Percentiles rank a stretch among this genome's conserved stretches.
phyloP scores from a whole-genome alignment of 92 coral and sea anemone genomes.

The Isaurus tuberculatus region DNA sequence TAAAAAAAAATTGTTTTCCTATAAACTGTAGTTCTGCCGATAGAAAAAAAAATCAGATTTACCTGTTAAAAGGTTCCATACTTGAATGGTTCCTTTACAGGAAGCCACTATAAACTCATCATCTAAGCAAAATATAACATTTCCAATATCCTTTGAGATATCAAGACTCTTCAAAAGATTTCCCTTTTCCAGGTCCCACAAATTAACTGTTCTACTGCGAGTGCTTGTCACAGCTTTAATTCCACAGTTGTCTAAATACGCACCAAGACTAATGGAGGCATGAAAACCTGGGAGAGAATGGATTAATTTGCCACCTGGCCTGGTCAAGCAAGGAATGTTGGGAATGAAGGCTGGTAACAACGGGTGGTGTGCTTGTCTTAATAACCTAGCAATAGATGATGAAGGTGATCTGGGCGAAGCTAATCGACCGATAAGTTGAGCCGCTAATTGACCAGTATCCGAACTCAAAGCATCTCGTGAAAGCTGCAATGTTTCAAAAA shows the following conservation, averaged over 20 bases:
- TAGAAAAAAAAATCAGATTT: neutral
- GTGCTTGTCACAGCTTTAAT: slow-evolving; percentile 85
- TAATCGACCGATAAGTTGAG: slow-evolving; percentile 97
- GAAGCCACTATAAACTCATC: slow-evolving; percentile 86
- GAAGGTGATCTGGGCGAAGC: slow-evolving; percentile 88
- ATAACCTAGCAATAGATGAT: slow-evolving; percentile 81
- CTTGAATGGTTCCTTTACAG: slow-evolving; percentile 74
- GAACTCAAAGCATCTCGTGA: slow-evolving; percentile 91
- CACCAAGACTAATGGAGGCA: slow-evolving; percentile 73
- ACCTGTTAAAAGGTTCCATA: slow-evolving; percentile 87
- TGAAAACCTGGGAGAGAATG: slow-evolving; percentile 88
- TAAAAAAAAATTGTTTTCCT: neutral
- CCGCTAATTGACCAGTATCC: slow-evolving; percentile 87
- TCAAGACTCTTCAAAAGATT: slow-evolving; percentile 72
- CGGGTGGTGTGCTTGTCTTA: slow-evolving; percentile 94
- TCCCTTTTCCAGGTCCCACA: slow-evolving; percentile 91
- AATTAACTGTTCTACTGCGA: slow-evolving; percentile 71
- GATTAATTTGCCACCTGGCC: slow-evolving; percentile 95
- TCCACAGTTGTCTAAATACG: slow-evolving; percentile 57
- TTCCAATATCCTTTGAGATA: slow-evolving; percentile 71
- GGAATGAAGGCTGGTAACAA: slow-evolving; percentile 85
- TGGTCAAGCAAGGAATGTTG: slow-evolving; percentile 90
- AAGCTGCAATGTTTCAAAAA: slow-evolving; percentile 87
- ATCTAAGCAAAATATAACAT: slow-evolving; percentile 73
- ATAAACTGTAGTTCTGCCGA: neutral